Evolutionary conservation across 1,140 invertebrate species (phyloP).

Genomic region (Pteromalus puparum): DNA sequence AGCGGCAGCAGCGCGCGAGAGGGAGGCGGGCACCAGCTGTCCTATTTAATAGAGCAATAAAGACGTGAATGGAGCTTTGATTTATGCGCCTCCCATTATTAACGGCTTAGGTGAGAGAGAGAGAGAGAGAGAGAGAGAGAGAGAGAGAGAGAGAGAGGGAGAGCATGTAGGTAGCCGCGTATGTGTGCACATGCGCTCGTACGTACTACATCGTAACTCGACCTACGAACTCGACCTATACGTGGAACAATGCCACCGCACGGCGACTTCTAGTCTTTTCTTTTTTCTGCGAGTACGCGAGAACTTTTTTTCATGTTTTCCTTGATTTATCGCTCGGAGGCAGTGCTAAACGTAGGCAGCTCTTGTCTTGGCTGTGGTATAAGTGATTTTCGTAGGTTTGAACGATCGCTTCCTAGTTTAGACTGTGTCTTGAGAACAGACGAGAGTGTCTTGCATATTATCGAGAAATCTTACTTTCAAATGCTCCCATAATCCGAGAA

Average conservation of each 20-base stretch:
- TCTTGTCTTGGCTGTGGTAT: too few species aligned
- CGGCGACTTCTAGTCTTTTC: not conserved
- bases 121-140: constrained; percentile 51
- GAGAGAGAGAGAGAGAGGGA: constrained; percentile 46
- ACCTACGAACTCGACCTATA: constrained; percentile 19
- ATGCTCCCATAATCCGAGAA: not conserved
- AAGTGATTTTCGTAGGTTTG: not conserved
- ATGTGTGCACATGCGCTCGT: constrained; percentile 3
- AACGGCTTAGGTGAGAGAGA: constrained; percentile 62
- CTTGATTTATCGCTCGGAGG: not conserved
- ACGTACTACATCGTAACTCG: constrained; percentile 39
- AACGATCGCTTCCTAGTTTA: not conserved
- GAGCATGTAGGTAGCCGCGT: constrained; percentile 51
- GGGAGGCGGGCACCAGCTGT: constrained; percentile 66
- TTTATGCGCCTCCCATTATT: constrained; percentile 73
- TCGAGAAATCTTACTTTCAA: constrained; percentile 24
- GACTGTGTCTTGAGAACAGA: not conserved
- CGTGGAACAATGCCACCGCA: constrained; percentile 5
- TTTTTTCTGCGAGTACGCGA: not conserved
- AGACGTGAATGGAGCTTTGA: constrained; percentile 73
- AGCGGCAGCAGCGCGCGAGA: not conserved
- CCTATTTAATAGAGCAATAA: constrained; percentile 75
- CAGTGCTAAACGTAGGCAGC: not conserved
- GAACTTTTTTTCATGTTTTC: not conserved
- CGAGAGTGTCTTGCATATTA: not conserved